phyloP scores from a whole-genome alignment of 1,140 invertebrate genomes.

The Popillia japonica region DNA sequence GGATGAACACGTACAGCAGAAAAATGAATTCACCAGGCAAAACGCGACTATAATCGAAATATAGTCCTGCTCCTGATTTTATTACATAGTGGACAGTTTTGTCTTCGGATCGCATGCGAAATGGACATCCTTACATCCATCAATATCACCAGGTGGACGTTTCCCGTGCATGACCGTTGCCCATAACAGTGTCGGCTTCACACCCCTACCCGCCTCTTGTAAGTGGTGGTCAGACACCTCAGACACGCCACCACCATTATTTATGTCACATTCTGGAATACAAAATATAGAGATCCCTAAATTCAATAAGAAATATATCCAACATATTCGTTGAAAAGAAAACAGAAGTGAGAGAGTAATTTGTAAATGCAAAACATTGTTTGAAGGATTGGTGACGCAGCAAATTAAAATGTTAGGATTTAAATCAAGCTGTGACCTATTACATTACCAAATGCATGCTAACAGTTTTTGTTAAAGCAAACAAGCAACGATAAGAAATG shows the following conservation, averaged over 20 bases:
- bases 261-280: not conserved
- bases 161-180: slow-evolving; percentile 39
- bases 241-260: slow-evolving; percentile 39
- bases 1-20: not conserved
- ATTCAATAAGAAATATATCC: not conserved
- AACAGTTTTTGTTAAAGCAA: too few relatives aligned
- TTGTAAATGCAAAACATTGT: too few relatives aligned
- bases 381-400: too few relatives aligned
- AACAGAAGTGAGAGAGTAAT: too few relatives aligned
- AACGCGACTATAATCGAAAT: not conserved
- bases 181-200: slow-evolving; percentile 38
- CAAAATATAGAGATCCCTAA: not conserved
- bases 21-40: not conserved
- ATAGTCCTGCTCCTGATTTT: slow-evolving; percentile 10
- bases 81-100: slow-evolving; percentile 25
- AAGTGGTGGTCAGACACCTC: slow-evolving; percentile 41
- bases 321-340: not conserved
- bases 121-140: slow-evolving; percentile 36
- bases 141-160: slow-evolving; percentile 37
- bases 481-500: too few relatives aligned
- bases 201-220: slow-evolving; percentile 39
- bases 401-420: too few relatives aligned
- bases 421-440: too few relatives aligned
- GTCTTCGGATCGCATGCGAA: slow-evolving; percentile 26
- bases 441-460: too few relatives aligned